Evolutionary conservation across 2,113 vertebrate species (phyloP).

Genomic region (Tychaedon coryphoeus): DNA sequence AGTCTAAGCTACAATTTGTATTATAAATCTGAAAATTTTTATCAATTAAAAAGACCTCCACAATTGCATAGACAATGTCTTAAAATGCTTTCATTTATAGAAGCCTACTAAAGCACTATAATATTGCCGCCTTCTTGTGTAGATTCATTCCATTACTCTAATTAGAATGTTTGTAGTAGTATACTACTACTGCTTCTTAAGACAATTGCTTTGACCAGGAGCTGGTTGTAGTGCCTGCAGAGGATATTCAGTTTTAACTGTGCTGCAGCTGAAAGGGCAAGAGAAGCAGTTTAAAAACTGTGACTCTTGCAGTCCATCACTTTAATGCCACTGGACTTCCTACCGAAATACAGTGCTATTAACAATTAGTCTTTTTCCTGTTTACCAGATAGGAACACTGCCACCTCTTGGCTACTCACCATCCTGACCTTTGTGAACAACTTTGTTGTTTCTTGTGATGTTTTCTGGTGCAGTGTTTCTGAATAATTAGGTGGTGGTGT

Average conservation of each 20-base stretch:
- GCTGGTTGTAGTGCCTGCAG: background rate
- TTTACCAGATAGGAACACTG: conserved; percentile 14
- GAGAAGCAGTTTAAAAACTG: background rate
- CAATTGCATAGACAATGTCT: background rate
- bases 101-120: background rate
- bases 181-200: background rate
- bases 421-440: background rate
- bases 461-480: background rate
- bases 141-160: background rate
- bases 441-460: background rate
- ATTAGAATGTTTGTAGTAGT: background rate
- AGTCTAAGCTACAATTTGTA: background rate
- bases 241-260: background rate
- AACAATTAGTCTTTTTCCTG: background rate
- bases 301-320: background rate
- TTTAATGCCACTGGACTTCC: background rate
- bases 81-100: background rate
- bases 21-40: background rate
- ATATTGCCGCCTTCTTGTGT: background rate
- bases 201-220: background rate
- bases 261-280: background rate
- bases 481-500: background rate
- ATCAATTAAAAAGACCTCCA: background rate
- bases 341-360: background rate
- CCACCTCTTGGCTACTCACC: conserved; percentile 19